phyloP scores from a whole-genome alignment of 2,797 vertebrate genomes.

The Mycteria americana region DNA sequence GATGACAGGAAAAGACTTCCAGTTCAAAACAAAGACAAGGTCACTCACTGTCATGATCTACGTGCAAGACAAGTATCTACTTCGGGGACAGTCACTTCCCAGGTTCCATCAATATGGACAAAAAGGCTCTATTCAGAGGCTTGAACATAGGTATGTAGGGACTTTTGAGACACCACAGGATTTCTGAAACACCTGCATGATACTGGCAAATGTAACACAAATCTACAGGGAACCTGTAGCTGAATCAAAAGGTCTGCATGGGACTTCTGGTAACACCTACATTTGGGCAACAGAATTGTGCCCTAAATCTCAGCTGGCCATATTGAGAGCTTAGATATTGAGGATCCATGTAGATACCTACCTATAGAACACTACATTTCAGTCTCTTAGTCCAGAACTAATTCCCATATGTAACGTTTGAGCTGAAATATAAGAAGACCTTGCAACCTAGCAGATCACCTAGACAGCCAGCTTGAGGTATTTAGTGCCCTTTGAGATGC shows the following conservation, averaged over 20 bases:
- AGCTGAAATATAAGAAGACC: not conserved
- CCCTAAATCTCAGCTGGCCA: not conserved
- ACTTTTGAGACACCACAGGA: not conserved
- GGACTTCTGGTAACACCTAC: not conserved
- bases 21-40: not conserved
- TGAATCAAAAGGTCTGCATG: not conserved
- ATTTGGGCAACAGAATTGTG: not conserved
- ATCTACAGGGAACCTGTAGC: not conserved
- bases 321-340: not conserved
- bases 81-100: not conserved
- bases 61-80: not conserved
- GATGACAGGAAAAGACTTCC: not conserved
- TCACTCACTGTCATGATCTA: not conserved
- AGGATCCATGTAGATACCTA: not conserved
- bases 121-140: not conserved
- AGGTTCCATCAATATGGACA: not conserved
- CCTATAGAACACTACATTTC: not conserved
- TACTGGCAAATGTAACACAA: not conserved
- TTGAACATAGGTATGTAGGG: not conserved
- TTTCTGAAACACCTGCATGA: not conserved
- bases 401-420: not conserved
- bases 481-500: not conserved
- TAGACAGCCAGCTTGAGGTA: not conserved
- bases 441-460: not conserved
- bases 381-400: not conserved